Conservation (phyloP, 2,888 invertebrate genomes). For the Eustalomyia histrio region DNA sequence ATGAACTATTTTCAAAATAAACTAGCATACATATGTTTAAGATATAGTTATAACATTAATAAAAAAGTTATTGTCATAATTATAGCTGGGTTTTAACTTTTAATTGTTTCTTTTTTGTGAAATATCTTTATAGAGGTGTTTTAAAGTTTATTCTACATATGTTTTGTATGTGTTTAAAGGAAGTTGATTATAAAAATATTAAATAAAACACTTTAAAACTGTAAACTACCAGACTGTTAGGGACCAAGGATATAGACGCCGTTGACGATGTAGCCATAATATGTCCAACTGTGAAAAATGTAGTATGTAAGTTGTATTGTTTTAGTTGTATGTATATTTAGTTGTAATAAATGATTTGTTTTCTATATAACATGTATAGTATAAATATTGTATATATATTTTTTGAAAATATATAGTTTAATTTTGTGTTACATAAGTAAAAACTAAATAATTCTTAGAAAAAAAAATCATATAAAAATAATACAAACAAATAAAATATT, state of each 20-base stretch:
- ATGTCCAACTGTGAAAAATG: slow-evolving; percentile 73
- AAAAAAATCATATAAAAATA: too few species aligned
- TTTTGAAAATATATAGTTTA: too few species aligned
- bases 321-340: slow-evolving; percentile 39
- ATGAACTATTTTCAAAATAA: neutral
- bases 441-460: too few species aligned
- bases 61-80: neutral
- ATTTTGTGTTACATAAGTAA: too few species aligned
- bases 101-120: neutral
- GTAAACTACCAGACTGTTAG: slow-evolving; percentile 78
- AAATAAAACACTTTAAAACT: slow-evolving; percentile 35
- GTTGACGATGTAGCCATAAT: slow-evolving; percentile 78
- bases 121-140: neutral
- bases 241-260: slow-evolving; percentile 78
- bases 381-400: neutral
- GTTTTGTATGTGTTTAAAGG: slow-evolving; percentile 17
- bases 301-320: slow-evolving; percentile 56
- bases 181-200: slow-evolving; percentile 26
- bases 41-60: neutral
- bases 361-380: slow-evolving; percentile 33
- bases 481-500: too few species aligned
- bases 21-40: neutral
- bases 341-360: slow-evolving; percentile 23
- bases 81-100: neutral
- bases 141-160: neutral